A percentile compares a stretch with the other conserved stretches of the same genome.
These are phyloP conservation scores for Helicoverpa zea DNA, from an alignment of 1,140 invertebrate species.

Conservation along the genomic window DNA sequence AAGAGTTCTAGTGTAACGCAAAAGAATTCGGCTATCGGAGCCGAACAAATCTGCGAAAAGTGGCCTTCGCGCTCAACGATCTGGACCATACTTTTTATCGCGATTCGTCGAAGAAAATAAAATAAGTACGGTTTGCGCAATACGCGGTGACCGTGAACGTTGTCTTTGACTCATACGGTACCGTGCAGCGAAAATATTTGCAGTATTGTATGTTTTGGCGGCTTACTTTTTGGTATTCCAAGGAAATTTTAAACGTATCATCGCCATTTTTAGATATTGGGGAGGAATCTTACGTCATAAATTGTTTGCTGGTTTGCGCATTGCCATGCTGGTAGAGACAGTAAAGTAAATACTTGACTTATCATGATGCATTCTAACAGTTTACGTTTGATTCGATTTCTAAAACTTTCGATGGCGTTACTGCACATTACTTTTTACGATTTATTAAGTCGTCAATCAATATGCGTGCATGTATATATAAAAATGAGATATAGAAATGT, in stretches of 20 bases:
- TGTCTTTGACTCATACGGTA: slow-evolving; percentile 44
- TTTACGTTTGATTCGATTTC: too few relatives aligned
- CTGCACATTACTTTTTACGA: not conserved
- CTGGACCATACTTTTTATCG: slow-evolving; percentile 46
- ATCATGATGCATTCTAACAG: too few relatives aligned
- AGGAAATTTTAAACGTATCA: slow-evolving; percentile 15
- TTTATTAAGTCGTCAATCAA: not conserved
- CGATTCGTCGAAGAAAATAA: slow-evolving; percentile 46
- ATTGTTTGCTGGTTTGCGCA: not conserved
- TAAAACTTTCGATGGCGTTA: too few relatives aligned
- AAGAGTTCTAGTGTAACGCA: slow-evolving; percentile 6
- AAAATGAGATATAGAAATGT: too few relatives aligned
- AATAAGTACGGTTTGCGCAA: slow-evolving; percentile 49
- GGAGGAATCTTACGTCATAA: not conserved
- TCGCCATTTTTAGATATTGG: slow-evolving; percentile 11
- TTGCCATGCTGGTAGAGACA: not conserved
- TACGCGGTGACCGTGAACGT: slow-evolving; percentile 50
- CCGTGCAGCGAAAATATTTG: slow-evolving; percentile 20
- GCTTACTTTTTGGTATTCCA: slow-evolving; percentile 32
- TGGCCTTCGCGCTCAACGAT: slow-evolving; percentile 44
- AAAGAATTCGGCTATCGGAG: slow-evolving; percentile 4
- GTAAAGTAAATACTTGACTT: too few relatives aligned
- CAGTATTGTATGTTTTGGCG: slow-evolving; percentile 21
- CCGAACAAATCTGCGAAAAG: slow-evolving; percentile 19
- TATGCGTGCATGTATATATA: not conserved